Evolutionary conservation across 2,888 invertebrate genomes (phyloP).

Genomic region (Enchytraeus crypticus): DNA sequence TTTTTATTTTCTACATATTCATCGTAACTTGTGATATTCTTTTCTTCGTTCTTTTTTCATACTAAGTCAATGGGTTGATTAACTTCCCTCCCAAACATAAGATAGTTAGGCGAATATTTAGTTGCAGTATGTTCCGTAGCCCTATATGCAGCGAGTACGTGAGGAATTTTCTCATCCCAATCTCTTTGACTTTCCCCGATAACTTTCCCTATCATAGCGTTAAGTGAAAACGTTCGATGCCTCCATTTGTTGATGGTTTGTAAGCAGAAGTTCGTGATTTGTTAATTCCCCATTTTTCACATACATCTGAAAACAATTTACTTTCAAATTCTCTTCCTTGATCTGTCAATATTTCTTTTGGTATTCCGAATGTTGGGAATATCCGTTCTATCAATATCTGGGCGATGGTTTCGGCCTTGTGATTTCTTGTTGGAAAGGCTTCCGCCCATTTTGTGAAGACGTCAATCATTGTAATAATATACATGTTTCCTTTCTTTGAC

Average conservation of each 20-base stretch:
- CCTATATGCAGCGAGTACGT: neutral
- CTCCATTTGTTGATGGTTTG: neutral
- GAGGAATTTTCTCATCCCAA: constrained; percentile 4
- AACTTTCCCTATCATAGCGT: neutral
- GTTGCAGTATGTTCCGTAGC: neutral
- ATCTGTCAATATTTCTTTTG: neutral
- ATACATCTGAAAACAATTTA: neutral
- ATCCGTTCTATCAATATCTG: neutral
- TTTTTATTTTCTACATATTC: neutral
- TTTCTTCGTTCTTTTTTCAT: neutral
- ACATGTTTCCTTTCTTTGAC: neutral
- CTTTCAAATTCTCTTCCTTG: constrained; percentile 1
- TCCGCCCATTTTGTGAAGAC: constrained; percentile 5
- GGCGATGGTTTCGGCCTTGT: neutral
- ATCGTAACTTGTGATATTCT: neutral
- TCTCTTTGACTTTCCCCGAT: neutral
- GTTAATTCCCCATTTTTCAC: neutral
- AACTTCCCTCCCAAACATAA: constrained; percentile 3
- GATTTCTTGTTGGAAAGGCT: neutral
- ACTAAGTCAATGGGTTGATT: neutral
- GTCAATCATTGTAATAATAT: neutral
- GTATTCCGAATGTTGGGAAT: neutral
- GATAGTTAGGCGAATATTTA: neutral
- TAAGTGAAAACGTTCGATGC: neutral
- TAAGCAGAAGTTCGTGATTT: constrained; percentile 3